Evolutionary conservation across 2,113 vertebrate species (phyloP), one percentile per base, ranked within the genome.

Genomic region (Charadrius vociferus): DNA sequence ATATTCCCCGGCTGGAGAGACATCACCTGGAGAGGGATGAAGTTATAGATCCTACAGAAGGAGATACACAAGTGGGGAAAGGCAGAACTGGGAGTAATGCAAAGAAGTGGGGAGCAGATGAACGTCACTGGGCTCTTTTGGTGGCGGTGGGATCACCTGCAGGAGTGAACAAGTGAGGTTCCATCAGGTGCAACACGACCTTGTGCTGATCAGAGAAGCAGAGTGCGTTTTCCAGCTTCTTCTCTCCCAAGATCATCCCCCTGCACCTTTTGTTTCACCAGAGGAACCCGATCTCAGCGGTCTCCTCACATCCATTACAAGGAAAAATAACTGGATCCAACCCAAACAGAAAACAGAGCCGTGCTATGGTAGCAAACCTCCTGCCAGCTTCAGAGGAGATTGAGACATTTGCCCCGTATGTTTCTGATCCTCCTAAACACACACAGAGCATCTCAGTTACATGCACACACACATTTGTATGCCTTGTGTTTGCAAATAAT

Each of bases 351-450:
- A 91, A 91, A 32, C 30, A 81, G 63, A 92, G 72, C 36, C 65
- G 9, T 26, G 39, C 66, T 65, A 59, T 9, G 34, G 61, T 7
- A 84, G 43, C 27, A 84, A 92, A 75, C 17, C 47, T 86, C 65
- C 68, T 70, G 88, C 52, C 53, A 87, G 73, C 43, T 84, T 56
- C 73, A 79, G 77, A 80, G 63, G 68, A 86, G 59, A 68, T 6
- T 1, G 4, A 11, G 62, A 36, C 52, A 53, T 84, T 81, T 58
- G 21, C 77, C 52, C 17, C 0, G 0, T 50, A 14, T 12, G 8
- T 78, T 92, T 96, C 61, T 77, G 83, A 94, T 95, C 81, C 77
- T 79, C 61, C 61, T 62, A 58, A 93, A 68, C 19, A 45, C 37
- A 45, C 11, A 34, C 6, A 65, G 50, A 84, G 68, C 56, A 78